Base-by-base conservation (phyloP, 2,888 invertebrate species). In the Apodemia zela region DNA sequence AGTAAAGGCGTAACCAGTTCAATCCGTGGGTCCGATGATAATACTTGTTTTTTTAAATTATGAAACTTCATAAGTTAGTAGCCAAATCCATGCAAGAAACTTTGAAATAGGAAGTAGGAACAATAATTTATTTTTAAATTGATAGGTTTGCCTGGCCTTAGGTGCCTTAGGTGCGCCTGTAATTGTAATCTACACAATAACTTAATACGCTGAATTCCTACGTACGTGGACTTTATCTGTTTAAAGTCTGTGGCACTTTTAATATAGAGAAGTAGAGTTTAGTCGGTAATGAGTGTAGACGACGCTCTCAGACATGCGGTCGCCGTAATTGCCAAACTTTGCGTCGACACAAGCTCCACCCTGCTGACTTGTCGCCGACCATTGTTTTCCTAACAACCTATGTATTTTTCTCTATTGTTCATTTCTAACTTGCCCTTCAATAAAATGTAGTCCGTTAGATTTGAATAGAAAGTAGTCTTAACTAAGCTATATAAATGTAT, bases 301-400 rank as follows among this genome's bases (percentile, higher is more conserved):
- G 83, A 81, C 84, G 87, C 87, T 87, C 84, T 83, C 84, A 87
- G 89, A 89, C 90, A 88, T 89, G 90, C 87, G 90, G 90, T 89
- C 87, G 85, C 84, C 88, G 82, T 91, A 91, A 91, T 91, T 91
- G 89, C 89, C 89, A 89, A 91, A 91, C 89, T 91, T 91, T 83
- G 84, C 76, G 78, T 77, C 80, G 80, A 76, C 80, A 81, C 79
- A 74, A 79, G 78, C 76, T 76, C 82, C 80, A 77, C 79, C 69
- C 75, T 67, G 67, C 82, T 77, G 78, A 79, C 84, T 85, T 85
- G 87, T 86, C 87, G 84, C 81, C 79, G 81, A 81, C 85, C 84
- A 85, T 87, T 87, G 87, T 86, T 87, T 86, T 79, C 81, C 81
- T 83, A 82, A 85, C 79, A 80, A 83, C 84, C 82, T 81, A 81